Evolutionary conservation across 2,888 invertebrate species (phyloP).

Genomic region (Tortrix viridana): DNA sequence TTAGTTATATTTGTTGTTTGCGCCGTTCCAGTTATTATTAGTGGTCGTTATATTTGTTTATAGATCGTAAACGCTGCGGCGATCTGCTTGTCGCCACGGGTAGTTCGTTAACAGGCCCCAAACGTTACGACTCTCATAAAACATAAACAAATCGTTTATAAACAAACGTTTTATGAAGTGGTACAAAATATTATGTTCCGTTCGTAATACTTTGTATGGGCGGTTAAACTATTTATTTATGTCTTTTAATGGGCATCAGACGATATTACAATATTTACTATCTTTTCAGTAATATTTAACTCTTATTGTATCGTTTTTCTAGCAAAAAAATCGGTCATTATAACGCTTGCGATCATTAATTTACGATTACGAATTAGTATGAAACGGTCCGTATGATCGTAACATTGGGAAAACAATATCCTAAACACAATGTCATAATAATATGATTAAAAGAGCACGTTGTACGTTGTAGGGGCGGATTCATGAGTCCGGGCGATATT

Average conservation of each 20-base stretch:
- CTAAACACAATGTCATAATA: conserved; percentile 29
- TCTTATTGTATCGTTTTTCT: too few species aligned
- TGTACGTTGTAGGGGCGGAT: conserved; percentile 59
- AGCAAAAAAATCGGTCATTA: neutral
- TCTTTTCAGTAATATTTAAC: too few species aligned
- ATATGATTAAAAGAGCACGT: conserved; percentile 38
- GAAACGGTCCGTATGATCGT: neutral
- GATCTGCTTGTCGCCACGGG: conserved; percentile 75
- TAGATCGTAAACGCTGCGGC: conserved; percentile 79
- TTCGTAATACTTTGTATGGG: conserved; percentile 28
- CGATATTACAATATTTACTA: too few species aligned
- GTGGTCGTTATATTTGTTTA: conserved; percentile 81
- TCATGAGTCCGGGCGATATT: conserved; percentile 69
- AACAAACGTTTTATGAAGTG: conserved; percentile 67
- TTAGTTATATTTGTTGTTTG: conserved; percentile 79
- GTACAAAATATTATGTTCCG: conserved; percentile 49
- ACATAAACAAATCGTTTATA: conserved; percentile 74
- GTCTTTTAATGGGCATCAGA: neutral
- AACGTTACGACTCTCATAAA: conserved; percentile 74
- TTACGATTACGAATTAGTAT: conserved; percentile 1
- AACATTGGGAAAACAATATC: conserved; percentile 24
- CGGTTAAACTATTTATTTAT: conserved; percentile 29
- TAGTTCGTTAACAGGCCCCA: conserved; percentile 75
- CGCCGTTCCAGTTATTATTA: conserved; percentile 82
- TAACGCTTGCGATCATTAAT: neutral